Evolutionary conservation across 1,140 invertebrate species (phyloP), one percentile per base, ranked within the genome.

Genomic region (Potamilus streckersoni): DNA sequence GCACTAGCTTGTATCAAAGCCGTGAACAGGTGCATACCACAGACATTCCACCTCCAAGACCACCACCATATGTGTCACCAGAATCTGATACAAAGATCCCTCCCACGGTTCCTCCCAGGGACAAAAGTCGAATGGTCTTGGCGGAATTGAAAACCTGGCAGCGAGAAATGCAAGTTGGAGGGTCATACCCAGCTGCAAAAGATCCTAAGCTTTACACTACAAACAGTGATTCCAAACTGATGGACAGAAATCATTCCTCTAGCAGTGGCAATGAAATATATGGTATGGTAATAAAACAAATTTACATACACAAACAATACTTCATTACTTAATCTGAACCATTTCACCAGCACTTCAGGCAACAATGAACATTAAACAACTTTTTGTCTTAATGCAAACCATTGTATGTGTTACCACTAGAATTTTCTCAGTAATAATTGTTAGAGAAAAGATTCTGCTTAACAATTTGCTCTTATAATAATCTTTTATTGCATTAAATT

Each of bases 101-200:
- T 20, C 84, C 86, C 31, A 82, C 81, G 38, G 74, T 88, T 71
- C 86, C 86, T 15, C 85, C 86, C n/a, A 80, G 84, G 65, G 80
- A 81, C 31, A 82, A 71, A 16, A 78, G 81, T 74, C 82, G 74
- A 64, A 78, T 69, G 17, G 82, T 85, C 17, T 73, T 86, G 49
- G 81, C 64, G 58, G 84, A 86, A 62, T 63, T 86, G 31, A 86
- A 85, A 71, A 84, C 80, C 67, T 87, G 86, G 86, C 86, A 86
- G 64, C 74, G 74, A 66, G 79, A 83, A n/a, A 77, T 77, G 57
- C n/a, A 58, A 49, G 20, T 31, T 27, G 76, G 65, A 5, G 61
- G 63, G 15, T 27, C 23, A 2, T 56, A 38, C 57, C 56, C 68
- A 56, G n/a, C 56, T 20, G 27, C 60, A 15, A 75, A 70, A 59